phyloP scores from a whole-genome alignment of 2,113 vertebrate genomes.

The Trichechus manatus region DNA sequence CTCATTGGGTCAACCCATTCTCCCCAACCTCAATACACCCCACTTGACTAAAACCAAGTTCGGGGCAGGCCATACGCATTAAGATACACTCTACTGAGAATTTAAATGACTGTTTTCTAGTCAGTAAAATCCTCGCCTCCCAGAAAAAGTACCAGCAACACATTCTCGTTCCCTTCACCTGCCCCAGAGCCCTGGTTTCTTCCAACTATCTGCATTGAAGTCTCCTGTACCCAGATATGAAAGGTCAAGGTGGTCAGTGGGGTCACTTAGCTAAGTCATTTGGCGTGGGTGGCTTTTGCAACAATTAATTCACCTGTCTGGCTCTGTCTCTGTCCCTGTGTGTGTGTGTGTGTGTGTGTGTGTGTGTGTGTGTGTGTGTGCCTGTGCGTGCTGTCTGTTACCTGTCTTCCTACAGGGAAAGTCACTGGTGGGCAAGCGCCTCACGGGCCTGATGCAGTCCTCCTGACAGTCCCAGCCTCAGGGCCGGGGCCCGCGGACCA shows the following conservation, averaged over 20 bases:
- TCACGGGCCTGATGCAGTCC: conserved; percentile 98
- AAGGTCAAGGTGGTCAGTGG: not conserved
- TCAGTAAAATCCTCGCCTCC: not conserved
- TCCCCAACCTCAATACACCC: not conserved
- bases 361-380: not conserved
- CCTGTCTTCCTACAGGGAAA: conserved; percentile 92
- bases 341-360: not conserved
- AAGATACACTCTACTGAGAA: not conserved
- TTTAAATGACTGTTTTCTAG: not conserved
- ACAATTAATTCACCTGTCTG: conserved; percentile 67
- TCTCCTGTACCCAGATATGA: not conserved
- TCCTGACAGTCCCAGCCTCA: conserved; percentile 90
- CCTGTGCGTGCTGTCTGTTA: conserved; percentile 59
- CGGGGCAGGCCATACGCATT: not conserved
- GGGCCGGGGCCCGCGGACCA: conserved; percentile 46
- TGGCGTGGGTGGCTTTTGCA: not conserved
- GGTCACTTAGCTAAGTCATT: not conserved
- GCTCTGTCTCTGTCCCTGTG: conserved; percentile 76
- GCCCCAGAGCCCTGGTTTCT: not conserved
- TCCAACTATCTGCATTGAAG: not conserved
- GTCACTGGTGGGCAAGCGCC: conserved; percentile 96
- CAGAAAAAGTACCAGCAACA: not conserved
- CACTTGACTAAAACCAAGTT: conserved; percentile 1
- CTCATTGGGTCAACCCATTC: not conserved
- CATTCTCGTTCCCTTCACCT: not conserved